Evolutionary conservation across 2,888 invertebrate genomes (phyloP).

Genomic region (Sarcophaga carnaria): DNA sequence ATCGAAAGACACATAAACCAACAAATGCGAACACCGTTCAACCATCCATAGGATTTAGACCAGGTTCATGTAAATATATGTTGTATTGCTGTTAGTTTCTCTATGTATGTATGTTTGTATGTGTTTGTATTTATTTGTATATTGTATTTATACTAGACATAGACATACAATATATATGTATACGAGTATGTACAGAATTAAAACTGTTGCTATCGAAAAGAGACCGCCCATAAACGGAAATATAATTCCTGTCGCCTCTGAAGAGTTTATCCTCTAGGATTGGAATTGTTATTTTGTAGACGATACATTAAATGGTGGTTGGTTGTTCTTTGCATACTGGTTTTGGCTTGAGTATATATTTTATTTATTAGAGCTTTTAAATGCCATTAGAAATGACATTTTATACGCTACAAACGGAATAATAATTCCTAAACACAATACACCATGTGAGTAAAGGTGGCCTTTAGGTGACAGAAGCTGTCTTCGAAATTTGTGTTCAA

Average conservation of each 20-base stretch:
- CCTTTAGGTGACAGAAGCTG: too few relatives aligned
- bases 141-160: not conserved
- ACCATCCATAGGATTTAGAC: constrained; percentile 29
- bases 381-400: too few relatives aligned
- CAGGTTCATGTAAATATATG: constrained; percentile 14
- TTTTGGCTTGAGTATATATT: too few relatives aligned
- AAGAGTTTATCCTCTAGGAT: constrained; percentile 64
- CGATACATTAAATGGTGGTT: constrained; percentile 63
- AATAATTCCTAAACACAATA: too few relatives aligned
- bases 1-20: not conserved
- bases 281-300: constrained; percentile 42
- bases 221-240: constrained; percentile 71
- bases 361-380: too few relatives aligned
- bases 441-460: too few relatives aligned
- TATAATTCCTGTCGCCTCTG: constrained; percentile 67
- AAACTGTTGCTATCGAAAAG: constrained; percentile 57
- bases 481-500: too few relatives aligned
- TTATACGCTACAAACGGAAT: too few relatives aligned
- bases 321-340: constrained; percentile 40
- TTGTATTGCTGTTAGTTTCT: constrained; percentile 11
- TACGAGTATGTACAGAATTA: not conserved
- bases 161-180: not conserved
- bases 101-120: constrained; percentile 21
- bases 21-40: not conserved
- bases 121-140: not conserved